phyloP scores from a whole-genome alignment of 2,113 vertebrate genomes.

The Dromas ardeola region DNA sequence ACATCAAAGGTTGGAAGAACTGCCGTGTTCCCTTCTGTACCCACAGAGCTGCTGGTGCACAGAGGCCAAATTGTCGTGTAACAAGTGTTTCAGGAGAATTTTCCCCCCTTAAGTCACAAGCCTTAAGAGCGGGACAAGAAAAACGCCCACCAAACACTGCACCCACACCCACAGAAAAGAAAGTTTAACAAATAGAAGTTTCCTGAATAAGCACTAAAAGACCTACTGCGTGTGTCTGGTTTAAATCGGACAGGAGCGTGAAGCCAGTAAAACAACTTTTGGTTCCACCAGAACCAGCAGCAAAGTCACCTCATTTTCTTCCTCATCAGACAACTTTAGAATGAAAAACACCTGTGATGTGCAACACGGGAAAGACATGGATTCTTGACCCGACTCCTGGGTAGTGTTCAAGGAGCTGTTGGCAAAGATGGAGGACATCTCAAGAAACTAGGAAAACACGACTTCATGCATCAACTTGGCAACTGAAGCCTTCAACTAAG shows the following conservation, averaged over 20 bases:
- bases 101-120: background rate
- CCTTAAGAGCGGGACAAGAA: background rate
- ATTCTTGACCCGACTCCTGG: background rate
- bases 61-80: background rate
- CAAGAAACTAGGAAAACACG: background rate
- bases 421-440: background rate
- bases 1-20: background rate
- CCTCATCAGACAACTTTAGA: background rate
- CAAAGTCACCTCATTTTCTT: background rate
- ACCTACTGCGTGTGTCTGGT: background rate
- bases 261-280: background rate
- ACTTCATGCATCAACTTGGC: background rate
- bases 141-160: background rate
- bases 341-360: rapidly evolving
- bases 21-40: background rate
- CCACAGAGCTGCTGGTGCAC: background rate
- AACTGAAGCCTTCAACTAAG: background rate
- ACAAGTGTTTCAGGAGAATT: background rate
- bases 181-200: background rate
- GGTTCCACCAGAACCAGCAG: background rate
- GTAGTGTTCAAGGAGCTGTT: background rate
- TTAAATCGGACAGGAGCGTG: background rate
- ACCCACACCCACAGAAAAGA: background rate
- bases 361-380: background rate
- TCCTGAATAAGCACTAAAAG: background rate